Conservation (phyloP, 2,797 vertebrate species). For the Platyrinchus mystaceus region DNA sequence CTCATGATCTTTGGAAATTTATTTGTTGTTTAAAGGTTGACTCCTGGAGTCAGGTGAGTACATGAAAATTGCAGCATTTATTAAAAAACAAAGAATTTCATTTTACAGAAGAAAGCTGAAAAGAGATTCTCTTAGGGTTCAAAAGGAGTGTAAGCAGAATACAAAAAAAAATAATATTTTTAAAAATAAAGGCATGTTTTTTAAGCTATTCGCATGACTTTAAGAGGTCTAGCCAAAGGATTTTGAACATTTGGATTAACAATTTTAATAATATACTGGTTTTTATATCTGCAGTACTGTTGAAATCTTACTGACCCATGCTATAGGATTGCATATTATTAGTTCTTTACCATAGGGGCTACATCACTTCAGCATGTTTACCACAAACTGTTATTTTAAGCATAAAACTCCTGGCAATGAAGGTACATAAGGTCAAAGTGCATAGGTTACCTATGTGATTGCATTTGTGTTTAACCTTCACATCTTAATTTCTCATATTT, state of each 20-base stretch:
- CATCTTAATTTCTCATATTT: background rate
- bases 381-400: background rate
- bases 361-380: background rate
- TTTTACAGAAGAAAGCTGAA: background rate
- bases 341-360: background rate
- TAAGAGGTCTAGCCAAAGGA: background rate
- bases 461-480: background rate
- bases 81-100: background rate
- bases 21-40: conserved; percentile 5
- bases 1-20: background rate
- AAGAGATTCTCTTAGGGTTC: background rate
- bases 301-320: background rate
- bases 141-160: background rate
- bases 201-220: background rate
- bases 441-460: background rate
- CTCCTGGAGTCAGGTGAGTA: background rate
- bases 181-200: background rate
- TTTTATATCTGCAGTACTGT: background rate
- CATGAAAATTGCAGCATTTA: background rate
- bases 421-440: background rate
- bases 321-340: background rate
- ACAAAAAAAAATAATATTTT: background rate
- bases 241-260: background rate
- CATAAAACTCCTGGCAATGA: background rate
- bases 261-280: background rate